Evolutionary conservation across 2,888 invertebrate genomes (phyloP), one percentile per base, ranked within the genome.

Genomic region (Lepidonotus clava): DNA sequence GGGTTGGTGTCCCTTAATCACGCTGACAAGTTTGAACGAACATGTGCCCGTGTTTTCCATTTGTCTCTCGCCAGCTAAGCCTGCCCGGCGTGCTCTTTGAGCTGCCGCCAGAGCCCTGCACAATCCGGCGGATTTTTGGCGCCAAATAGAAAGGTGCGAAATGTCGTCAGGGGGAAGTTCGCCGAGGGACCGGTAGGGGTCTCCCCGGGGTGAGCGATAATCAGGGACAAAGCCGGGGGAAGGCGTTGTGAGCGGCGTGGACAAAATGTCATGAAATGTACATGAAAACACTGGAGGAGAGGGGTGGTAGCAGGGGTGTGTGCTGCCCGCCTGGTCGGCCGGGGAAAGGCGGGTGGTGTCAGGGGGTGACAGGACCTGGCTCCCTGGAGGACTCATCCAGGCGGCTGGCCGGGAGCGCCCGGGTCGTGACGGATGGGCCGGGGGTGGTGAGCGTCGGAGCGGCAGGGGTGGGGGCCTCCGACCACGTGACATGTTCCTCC

Each of bases 211-310:
- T 51, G 80, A 24, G 46, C 46, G 46, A 80, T 80, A 80, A 80
- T 80, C 80, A 80, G 80, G 80, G 80, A 80, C 80, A 80, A 80
- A 80, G 80, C 80, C 51, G 8, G 41, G 32, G 34, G 80, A 46
- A 46, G 80, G 41, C 46, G 80, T 28, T 18, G 8, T 46, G 76
- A 76, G 34, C 80, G 28, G n/a, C 32, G 46, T 24, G 76, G 41
- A 14, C 80, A 46, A 80, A 80, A 80, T 80, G 80, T 80, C 80
- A 80, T 80, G 80, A 80, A 80, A 80, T 80, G 80, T 80, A 80
- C 80, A 80, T 80, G 80, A 80, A 80, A 80, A 41, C 41, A 38
- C 76, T 80, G 80, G 80, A 46, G 6, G 66, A 34, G 51, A 51
- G 14, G 46, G 41, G 80, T 18, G 11, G 46, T 8, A 34, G 51